Evolutionary conservation across 92 coral and sea anemone genomes (phyloP).

Genomic region (Phenganax marumi): DNA sequence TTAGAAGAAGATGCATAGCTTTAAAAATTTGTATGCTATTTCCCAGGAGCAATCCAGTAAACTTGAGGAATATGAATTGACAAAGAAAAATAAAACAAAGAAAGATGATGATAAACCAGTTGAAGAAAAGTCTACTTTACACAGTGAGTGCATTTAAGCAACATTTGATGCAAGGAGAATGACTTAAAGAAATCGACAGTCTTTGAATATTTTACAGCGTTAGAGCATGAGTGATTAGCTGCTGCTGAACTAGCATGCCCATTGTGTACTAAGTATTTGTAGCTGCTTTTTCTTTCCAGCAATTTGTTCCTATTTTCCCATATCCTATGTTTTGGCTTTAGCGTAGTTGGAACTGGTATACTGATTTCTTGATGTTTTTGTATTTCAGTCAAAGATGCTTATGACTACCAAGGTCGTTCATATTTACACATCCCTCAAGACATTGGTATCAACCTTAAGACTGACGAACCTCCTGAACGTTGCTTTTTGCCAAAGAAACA

Average conservation of each 20-base stretch:
- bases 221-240: too few species aligned
- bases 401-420: slow-evolving; percentile 93
- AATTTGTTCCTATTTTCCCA: neutral
- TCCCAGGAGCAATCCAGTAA: slow-evolving; percentile 89
- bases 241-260: too few species aligned
- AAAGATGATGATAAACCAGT: slow-evolving; percentile 88
- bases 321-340: neutral
- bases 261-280: neutral
- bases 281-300: neutral
- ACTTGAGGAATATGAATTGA: slow-evolving; percentile 91
- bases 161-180: too few species aligned
- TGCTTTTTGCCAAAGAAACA: slow-evolving; percentile 92
- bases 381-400: slow-evolving; percentile 83
- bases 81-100: slow-evolving; percentile 92
- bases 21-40: neutral
- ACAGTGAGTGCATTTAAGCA: slow-evolving; percentile 57
- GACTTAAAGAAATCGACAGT: too few species aligned
- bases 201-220: too few species aligned
- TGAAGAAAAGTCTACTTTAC: slow-evolving; percentile 88
- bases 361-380: neutral
- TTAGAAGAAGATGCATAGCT: neutral
- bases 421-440: slow-evolving; percentile 96
- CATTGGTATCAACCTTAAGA: slow-evolving; percentile 83
- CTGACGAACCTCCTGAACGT: slow-evolving; percentile 88
- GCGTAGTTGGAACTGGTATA: neutral